Conservation (phyloP, 2,113 vertebrate species). For the Poicephalus meyeri region DNA sequence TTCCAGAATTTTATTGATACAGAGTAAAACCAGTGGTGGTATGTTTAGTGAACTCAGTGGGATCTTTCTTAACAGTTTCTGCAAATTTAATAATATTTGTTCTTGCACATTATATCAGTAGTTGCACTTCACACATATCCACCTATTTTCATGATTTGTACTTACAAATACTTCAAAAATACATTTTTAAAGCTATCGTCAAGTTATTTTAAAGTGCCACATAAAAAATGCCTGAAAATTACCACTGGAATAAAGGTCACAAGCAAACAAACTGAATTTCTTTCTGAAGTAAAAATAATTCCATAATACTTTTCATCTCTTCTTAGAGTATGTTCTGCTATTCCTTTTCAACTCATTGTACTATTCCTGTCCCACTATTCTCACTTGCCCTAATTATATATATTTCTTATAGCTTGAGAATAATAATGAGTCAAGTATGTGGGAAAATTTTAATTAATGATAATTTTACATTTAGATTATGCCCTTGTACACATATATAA, state of each 20-base stretch:
- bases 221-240: neutral
- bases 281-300: neutral
- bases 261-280: neutral
- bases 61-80: slow-evolving; percentile 62
- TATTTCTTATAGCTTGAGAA: slow-evolving; percentile 45
- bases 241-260: neutral
- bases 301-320: neutral
- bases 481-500: neutral
- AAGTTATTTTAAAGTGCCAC: neutral
- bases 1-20: slow-evolving; percentile 40
- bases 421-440: slow-evolving; percentile 45
- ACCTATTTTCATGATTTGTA: slow-evolving; percentile 14
- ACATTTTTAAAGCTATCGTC: neutral
- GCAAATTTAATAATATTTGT: slow-evolving; percentile 67
- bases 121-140: slow-evolving; percentile 9
- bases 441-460: slow-evolving; percentile 50
- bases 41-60: slow-evolving; percentile 62
- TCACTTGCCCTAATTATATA: slow-evolving; percentile 51
- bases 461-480: slow-evolving; percentile 49
- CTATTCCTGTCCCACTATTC: neutral
- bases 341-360: slow-evolving; percentile 8
- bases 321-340: neutral
- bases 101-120: slow-evolving; percentile 31
- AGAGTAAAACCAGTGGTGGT: slow-evolving; percentile 63
- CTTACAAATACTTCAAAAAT: neutral